Evolutionary conservation across 2,797 vertebrate genomes (phyloP).

Genomic region (Poeciliopsis gracilis): DNA sequence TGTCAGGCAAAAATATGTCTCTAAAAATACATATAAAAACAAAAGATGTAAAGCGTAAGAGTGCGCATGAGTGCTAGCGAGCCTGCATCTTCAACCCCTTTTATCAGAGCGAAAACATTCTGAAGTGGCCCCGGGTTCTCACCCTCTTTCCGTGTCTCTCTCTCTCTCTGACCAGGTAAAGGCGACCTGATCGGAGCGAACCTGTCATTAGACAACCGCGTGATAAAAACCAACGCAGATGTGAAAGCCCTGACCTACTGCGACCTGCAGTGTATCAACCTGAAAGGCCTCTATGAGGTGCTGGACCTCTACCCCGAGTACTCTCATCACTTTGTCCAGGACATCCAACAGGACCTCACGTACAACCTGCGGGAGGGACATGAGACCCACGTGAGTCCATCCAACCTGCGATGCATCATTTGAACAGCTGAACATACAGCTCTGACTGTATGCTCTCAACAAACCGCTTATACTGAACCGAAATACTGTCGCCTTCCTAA

Average conservation of each 20-base stretch:
- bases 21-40: conserved; percentile 28
- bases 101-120: conserved; percentile 23
- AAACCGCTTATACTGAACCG: background rate
- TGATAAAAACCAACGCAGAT: conserved; percentile 97
- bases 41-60: conserved; percentile 21
- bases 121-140: conserved; percentile 7
- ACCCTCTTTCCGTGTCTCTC: conserved; percentile 16
- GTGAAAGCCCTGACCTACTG: conserved; percentile 98
- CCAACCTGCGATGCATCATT: background rate
- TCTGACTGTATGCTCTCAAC: background rate
- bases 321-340: conserved; percentile 92
- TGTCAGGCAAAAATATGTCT: conserved; percentile 9
- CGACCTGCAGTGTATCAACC: conserved; percentile 95
- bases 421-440: background rate
- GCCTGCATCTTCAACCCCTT: conserved; percentile 23
- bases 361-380: conserved; percentile 97
- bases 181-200: conserved; percentile 97
- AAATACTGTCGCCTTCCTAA: background rate
- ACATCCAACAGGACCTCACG: conserved; percentile 96
- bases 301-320: conserved; percentile 97
- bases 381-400: conserved; percentile 90
- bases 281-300: conserved; percentile 95
- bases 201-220: conserved; percentile 90
- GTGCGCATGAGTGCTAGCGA: conserved; percentile 9
- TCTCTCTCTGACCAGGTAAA: conserved; percentile 84